Evolutionary conservation across 2,113 vertebrate species (phyloP).

Genomic region (Gadus macrocephalus): DNA sequence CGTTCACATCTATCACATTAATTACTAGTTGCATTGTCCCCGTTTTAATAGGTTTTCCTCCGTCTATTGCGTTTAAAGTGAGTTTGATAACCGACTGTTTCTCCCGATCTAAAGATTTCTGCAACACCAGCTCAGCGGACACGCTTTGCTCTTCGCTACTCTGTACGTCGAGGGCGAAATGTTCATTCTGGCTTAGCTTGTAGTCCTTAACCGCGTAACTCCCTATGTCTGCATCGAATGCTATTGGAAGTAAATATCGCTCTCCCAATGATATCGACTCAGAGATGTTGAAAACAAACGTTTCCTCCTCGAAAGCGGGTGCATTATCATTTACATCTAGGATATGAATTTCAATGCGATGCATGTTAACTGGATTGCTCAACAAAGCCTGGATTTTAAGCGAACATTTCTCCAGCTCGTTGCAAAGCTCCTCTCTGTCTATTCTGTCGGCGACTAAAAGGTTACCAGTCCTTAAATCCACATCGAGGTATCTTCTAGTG

Average conservation of each 20-base stretch:
- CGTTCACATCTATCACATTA: conserved; percentile 52
- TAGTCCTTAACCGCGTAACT: conserved; percentile 30
- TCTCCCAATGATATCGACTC: conserved; percentile 32
- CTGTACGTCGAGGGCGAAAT: conserved; percentile 37
- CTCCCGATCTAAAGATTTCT: conserved; percentile 58
- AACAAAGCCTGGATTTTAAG: conserved; percentile 57
- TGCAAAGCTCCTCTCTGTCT: conserved; percentile 65
- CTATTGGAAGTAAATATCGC: conserved; percentile 34
- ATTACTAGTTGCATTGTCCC: conserved; percentile 35
- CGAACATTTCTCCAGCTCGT: conserved; percentile 38
- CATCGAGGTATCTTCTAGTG: conserved; percentile 55
- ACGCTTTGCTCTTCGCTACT: conserved; percentile 27
- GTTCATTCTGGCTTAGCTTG: conserved; percentile 30
- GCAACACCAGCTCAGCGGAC: conserved; percentile 41
- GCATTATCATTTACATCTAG: conserved; percentile 66
- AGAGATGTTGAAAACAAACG: conserved; percentile 26
- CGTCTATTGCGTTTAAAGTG: conserved; percentile 47
- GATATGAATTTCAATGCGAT: conserved; percentile 54
- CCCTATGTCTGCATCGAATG: conserved; percentile 36
- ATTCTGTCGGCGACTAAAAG: conserved; percentile 60
- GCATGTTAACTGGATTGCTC: conserved; percentile 52
- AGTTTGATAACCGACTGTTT: conserved; percentile 44
- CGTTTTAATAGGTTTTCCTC: conserved; percentile 47
- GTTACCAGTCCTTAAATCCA: conserved; percentile 52
- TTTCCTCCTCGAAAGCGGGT: conserved; percentile 39